Evolutionary conservation across 2,113 vertebrate genomes (phyloP).

Genomic region (Ibidorhyncha struthersii): DNA sequence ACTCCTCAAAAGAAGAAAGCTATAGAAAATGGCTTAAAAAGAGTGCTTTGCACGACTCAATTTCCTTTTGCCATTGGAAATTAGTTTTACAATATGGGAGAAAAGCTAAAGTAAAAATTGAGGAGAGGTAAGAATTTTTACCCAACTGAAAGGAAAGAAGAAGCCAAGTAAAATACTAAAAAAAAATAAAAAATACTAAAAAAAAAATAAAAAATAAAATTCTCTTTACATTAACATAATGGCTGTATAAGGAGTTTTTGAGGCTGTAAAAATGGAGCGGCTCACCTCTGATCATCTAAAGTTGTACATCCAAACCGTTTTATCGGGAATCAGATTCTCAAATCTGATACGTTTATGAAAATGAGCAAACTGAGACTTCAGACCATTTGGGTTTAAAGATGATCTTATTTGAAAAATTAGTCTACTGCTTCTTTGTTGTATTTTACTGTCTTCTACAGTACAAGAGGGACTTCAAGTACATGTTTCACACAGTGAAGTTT

Average conservation of each 20-base stretch:
- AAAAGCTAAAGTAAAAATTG: background rate
- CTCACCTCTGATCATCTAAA: background rate
- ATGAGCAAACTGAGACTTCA: background rate
- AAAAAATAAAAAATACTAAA: background rate
- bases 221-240: background rate
- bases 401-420: background rate
- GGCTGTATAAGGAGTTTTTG: background rate
- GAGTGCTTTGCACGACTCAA: background rate
- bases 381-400: background rate
- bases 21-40: constrained; percentile 12
- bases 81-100: background rate
- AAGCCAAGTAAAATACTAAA: background rate
- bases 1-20: constrained; percentile 1
- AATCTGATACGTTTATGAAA: background rate
- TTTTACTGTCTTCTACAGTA: background rate
- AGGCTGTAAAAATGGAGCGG: background rate
- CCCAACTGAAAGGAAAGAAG: background rate
- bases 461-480: background rate
- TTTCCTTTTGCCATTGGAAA: background rate
- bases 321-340: background rate
- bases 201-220: background rate
- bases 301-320: background rate
- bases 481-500: background rate
- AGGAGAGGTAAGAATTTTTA: background rate
- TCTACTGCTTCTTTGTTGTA: background rate